phyloP scores from a whole-genome alignment of 2,888 invertebrate genomes.

The Ypsolopha sequella region DNA sequence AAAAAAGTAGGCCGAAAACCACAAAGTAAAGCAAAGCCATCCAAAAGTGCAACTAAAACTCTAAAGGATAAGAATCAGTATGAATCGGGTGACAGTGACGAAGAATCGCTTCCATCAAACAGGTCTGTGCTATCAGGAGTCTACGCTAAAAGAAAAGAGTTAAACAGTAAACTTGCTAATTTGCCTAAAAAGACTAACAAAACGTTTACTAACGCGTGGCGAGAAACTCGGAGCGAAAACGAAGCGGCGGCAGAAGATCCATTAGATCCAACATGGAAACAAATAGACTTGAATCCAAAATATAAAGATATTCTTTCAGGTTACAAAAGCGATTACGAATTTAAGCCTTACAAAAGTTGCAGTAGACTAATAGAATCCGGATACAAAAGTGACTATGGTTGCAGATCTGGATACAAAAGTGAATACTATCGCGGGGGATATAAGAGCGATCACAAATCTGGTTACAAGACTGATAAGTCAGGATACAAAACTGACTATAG shows the following conservation, averaged over 20 bases:
- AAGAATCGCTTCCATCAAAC: slow-evolving; percentile 41
- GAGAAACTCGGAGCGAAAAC: slow-evolving; percentile 62
- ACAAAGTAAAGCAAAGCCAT: slow-evolving; percentile 47
- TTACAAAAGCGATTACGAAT: slow-evolving; percentile 72
- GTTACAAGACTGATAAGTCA: slow-evolving; percentile 73
- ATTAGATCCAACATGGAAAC: slow-evolving; percentile 74
- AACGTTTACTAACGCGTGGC: slow-evolving; percentile 50
- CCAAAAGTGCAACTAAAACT: slow-evolving; percentile 42
- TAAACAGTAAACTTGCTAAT: slow-evolving; percentile 54
- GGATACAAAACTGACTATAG: slow-evolving; percentile 73
- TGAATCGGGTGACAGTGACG: slow-evolving; percentile 53
- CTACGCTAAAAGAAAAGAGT: slow-evolving; percentile 62
- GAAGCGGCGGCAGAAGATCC: slow-evolving; percentile 67
- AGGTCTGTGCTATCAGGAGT: slow-evolving; percentile 61
- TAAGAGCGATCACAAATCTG: slow-evolving; percentile 72
- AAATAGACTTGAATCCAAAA: slow-evolving; percentile 75
- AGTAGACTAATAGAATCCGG: slow-evolving; percentile 69
- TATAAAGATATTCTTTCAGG: slow-evolving; percentile 72
- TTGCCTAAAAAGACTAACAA: slow-evolving; percentile 49
- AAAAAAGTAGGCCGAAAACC: slow-evolving; percentile 80
- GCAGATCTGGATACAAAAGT: slow-evolving; percentile 62
- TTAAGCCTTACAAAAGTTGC: slow-evolving; percentile 63
- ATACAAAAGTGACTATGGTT: slow-evolving; percentile 73
- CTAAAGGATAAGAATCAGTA: slow-evolving; percentile 59
- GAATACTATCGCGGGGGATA: slow-evolving; percentile 68